Conservation (phyloP, 2,888 invertebrate species). For the Epirrita christyi region DNA sequence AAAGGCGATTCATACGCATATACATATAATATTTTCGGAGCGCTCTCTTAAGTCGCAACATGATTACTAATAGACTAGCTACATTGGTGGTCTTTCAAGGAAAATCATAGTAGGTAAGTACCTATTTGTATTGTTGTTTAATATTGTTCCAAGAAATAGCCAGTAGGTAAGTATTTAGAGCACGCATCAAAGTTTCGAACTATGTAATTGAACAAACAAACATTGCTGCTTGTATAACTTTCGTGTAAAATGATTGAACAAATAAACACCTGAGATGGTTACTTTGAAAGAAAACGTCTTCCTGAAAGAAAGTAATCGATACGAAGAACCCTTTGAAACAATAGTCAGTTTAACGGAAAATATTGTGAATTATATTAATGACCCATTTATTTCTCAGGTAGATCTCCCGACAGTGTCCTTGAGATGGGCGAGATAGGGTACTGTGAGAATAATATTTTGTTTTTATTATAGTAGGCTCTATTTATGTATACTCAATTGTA, state of each 20-base stretch:
- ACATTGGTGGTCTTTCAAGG: conserved; percentile 8
- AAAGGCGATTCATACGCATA: too few relatives aligned
- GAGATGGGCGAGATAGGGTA: conserved; percentile 1
- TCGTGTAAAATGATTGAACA: conserved; percentile 21
- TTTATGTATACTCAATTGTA: too few relatives aligned
- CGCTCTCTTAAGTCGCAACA: conserved; percentile 6
- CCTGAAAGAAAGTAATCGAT: conserved; percentile 23
- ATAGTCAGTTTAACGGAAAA: conserved; percentile 26
- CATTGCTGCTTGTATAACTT: conserved; percentile 14
- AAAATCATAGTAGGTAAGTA: neutral
- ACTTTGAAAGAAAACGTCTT: conserved; percentile 24
- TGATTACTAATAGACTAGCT: conserved; percentile 12
- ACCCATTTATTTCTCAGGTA: conserved; percentile 13
- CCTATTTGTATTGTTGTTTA: neutral
- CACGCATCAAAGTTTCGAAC: conserved; percentile 6
- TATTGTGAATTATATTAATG: conserved; percentile 18
- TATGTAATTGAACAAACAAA: conserved; percentile 18
- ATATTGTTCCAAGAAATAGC: conserved; percentile 3
- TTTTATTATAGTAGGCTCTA: neutral
- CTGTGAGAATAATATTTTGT: neutral
- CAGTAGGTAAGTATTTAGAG: conserved; percentile 1
- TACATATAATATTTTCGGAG: too few relatives aligned
- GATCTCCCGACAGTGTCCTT: neutral
- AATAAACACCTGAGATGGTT: conserved; percentile 22
- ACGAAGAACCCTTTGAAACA: conserved; percentile 20